A percentile compares a stretch with the other conserved stretches of the same genome.
These are phyloP conservation scores for Pavo muticus DNA, from an alignment of 2,113 vertebrate species.

Conservation along the genomic window DNA sequence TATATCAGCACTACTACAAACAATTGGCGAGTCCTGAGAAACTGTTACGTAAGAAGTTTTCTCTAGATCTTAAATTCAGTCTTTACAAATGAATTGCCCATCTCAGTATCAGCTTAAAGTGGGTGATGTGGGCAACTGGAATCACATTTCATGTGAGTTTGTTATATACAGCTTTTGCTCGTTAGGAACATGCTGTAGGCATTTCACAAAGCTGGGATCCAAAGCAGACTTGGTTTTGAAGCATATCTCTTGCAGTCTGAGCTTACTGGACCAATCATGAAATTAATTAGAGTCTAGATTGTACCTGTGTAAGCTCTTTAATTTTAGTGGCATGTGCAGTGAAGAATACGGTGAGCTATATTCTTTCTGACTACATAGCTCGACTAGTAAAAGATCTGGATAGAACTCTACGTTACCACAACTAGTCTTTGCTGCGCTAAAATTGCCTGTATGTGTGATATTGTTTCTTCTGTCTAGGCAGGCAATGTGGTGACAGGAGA, in stretches of 20 bases:
- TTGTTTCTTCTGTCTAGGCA: slow-evolving; percentile 82
- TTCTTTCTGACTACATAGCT: background rate
- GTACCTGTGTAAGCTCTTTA: background rate
- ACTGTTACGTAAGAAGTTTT: background rate
- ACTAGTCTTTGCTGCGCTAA: background rate
- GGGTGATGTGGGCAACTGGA: background rate
- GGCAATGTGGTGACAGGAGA: slow-evolving; percentile 98
- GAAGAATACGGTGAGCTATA: background rate
- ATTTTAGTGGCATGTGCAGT: background rate
- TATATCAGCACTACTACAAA: background rate
- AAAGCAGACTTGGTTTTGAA: background rate
- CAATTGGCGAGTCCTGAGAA: background rate
- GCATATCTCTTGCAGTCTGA: background rate
- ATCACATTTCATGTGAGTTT: background rate
- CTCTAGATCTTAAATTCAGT: background rate
- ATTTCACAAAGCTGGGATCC: background rate
- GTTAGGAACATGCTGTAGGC: background rate
- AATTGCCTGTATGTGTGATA: background rate
- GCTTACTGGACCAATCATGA: background rate
- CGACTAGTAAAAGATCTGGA: background rate
- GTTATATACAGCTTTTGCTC: background rate
- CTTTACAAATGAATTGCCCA: background rate
- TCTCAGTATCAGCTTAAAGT: background rate
- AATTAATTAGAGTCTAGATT: background rate
- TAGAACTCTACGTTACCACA: background rate